Evolutionary conservation across 2,113 vertebrate genomes (phyloP).

Genomic region (Corythoichthys haematopterus): DNA sequence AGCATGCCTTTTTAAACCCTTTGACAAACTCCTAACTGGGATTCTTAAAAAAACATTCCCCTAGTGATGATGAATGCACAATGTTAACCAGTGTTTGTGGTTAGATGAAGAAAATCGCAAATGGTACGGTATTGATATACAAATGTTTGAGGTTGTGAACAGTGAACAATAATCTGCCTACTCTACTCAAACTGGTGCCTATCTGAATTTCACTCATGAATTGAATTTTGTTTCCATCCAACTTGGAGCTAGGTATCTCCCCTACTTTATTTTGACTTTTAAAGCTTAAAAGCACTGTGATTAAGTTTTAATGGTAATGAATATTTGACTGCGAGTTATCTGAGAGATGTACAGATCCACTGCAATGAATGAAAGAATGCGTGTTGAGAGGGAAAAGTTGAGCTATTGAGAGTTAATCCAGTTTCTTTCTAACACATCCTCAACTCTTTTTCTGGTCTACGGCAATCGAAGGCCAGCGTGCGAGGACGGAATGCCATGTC

Average conservation of each 20-base stretch:
- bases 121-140: not conserved
- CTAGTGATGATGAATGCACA: too few species aligned
- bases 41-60: not conserved
- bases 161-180: not conserved
- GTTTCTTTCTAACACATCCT: conserved; percentile 14
- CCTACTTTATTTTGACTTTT: conserved; percentile 54
- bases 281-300: conserved; percentile 47
- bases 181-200: not conserved
- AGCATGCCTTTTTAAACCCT: not conserved
- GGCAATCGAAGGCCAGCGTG: conserved; percentile 29
- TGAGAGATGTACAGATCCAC: not conserved
- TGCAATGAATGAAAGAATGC: conserved; percentile 8
- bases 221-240: conserved; percentile 2
- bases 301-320: conserved; percentile 54
- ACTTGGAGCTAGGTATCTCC: conserved; percentile 20
- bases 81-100: not conserved
- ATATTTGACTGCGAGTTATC: conserved; percentile 54
- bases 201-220: not conserved
- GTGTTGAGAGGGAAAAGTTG: conserved; percentile 12
- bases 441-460: conserved; percentile 19
- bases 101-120: not conserved
- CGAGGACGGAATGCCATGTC: conserved; percentile 33
- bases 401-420: conserved; percentile 32
- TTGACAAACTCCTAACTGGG: not conserved
- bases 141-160: not conserved